Base-by-base conservation (phyloP, 2,888 invertebrate genomes). In the Euplexia lucipara region DNA sequence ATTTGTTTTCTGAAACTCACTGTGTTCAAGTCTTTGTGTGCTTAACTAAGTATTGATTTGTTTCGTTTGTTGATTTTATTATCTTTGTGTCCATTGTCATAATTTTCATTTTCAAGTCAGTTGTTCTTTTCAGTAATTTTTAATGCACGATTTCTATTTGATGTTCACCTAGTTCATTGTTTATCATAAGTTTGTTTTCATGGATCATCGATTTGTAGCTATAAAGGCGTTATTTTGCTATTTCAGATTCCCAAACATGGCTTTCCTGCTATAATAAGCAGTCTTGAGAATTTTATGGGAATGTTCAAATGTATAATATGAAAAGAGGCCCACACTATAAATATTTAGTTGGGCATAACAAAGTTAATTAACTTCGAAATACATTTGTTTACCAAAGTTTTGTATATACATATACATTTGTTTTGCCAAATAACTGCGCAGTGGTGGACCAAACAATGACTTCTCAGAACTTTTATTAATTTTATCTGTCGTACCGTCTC, bases 401-500 rank as follows among this genome's bases (percentile, higher is more conserved):
- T n/a, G n/a, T n/a, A n/a, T n/a, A n/a, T n/a, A n/a, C n/a, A 32
- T 10, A 16, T 56, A 16, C 0, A 35, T 18, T 39, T 18, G 3
- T 18, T 34, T 34, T 8, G 12, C 26, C 9, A 16, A 47, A 39
- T 20, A n/a, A 14, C 32, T 16, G 1, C n/a, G 12, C 16, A 41
- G 9, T 54, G 34, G 18, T 26, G 20, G 20, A 45, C n/a, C 5
- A 49, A 70, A 52, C 45, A 52, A 56, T 61, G 22, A 32, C 44
- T 53, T 60, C 44, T 70, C 35, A 51, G 37, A 63, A 72, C 77
- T 82, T 75, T 69, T 75, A 75, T 79, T 78, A 49, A 78, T 79
- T 76, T 71, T 70, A 78, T 81, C 75, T 68, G 58, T 58, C 62
- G 63, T 56, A 75, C 51, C 42, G 72, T 70, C 79, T 76, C 66